Base-by-base conservation (phyloP, 2,888 invertebrate genomes). In the Chrysina gloriosa region DNA sequence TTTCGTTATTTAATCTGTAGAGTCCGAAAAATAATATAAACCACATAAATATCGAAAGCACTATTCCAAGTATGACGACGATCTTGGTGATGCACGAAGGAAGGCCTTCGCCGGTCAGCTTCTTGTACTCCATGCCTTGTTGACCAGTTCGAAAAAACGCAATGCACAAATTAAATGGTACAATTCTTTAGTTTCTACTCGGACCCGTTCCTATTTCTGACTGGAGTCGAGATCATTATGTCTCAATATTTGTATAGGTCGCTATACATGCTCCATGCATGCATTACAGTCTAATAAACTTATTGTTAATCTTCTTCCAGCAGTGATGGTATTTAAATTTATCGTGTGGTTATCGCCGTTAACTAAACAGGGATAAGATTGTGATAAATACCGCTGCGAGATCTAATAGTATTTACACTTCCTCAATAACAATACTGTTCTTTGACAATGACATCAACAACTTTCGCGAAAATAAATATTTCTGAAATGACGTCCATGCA, bases 181-280 rank as follows among this genome's bases (percentile, higher is more conserved):
- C 39, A 54, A 67, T 64, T 50, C 36, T 48, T 64, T 25, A 52
- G 50, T 50, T 27, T 52, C 63, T 52, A 25, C 39, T 23, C 67
- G 52, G 16, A 29, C 50, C 19, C 52, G 54, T 50, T 50, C 23
- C 45, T 67, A 67, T 67, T 42, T 63, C 42, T 50, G 63, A 67
- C 67, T 67, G 67, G 36, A 54, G 25, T 42, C 63, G 63, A 63
- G 54, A 67, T 67, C 67, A 67, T 63, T 61, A 67, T 52, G 63
- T 67, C 45, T 63, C 67, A 52, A 67, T 67, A 63, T 54, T 66
- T 66, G 66, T 63, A 63, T 56, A 66, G 34, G 47, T 39, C 54
- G 54, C 25, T 65, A 45, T 52, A 54, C 48, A 21, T 56, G 19
- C 56, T 58, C n/a, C 25, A 58, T 34, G 36, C 36, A 66, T 31